phyloP scores from a whole-genome alignment of 2,888 invertebrate genomes.

The Ecliptopera silaceata region DNA sequence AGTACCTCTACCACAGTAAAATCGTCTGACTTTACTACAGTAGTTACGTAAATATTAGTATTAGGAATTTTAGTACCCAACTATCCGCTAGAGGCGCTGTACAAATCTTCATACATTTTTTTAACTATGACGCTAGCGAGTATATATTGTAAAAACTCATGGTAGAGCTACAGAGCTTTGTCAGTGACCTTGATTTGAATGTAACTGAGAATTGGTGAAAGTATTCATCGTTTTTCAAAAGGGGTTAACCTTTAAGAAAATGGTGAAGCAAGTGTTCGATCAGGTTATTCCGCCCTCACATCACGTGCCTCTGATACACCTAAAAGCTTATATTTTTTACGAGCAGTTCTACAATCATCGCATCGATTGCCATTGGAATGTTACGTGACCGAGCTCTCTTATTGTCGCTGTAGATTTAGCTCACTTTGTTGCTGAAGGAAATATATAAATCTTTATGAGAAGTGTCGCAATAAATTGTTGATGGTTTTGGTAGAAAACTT shows the following conservation, averaged over 20 bases:
- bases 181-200: background rate
- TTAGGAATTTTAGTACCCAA: too few species aligned
- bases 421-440: constrained; percentile 9
- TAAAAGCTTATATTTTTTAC: constrained; percentile 61
- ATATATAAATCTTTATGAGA: constrained; percentile 4
- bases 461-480: background rate
- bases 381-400: constrained; percentile 26
- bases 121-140: too few species aligned
- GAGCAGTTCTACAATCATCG: constrained; percentile 37
- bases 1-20: too few species aligned
- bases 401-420: constrained; percentile 13
- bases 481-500: too few species aligned
- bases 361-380: constrained; percentile 25
- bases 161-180: too few species aligned
- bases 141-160: too few species aligned
- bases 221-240: too few species aligned
- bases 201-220: background rate
- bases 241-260: constrained; percentile 4
- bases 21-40: too few species aligned
- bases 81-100: too few species aligned
- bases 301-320: constrained; percentile 54
- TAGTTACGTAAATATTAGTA: too few species aligned
- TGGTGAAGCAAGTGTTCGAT: constrained; percentile 2
- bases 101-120: too few species aligned
- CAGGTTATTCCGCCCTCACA: constrained; percentile 33